Conservation (phyloP, 2,888 invertebrate species). For the Taenaris catops region DNA sequence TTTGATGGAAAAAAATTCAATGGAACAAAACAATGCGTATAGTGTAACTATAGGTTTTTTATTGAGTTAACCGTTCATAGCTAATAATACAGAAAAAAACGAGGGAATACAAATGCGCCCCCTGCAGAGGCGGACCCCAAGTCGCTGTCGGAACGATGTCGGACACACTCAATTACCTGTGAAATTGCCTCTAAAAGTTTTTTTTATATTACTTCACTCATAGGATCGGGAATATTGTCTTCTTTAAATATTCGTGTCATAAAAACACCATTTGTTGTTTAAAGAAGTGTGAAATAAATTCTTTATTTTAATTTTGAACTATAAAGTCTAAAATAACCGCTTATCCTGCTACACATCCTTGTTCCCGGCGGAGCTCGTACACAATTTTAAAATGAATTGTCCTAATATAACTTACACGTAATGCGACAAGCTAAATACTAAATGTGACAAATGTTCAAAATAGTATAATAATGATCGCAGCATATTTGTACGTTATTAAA, state of each 20-base stretch:
- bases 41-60: slow-evolving; percentile 8
- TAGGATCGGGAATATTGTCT: slow-evolving; percentile 1
- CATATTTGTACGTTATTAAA: too few species aligned
- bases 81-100: slow-evolving; percentile 33
- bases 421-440: too few species aligned
- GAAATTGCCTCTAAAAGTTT: slow-evolving; percentile 55
- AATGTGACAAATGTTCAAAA: too few species aligned
- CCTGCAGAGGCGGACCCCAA: slow-evolving; percentile 32
- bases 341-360: slow-evolving; percentile 49
- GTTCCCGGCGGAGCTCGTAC: slow-evolving; percentile 44
- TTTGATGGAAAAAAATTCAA: too few species aligned
- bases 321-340: slow-evolving; percentile 32
- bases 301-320: not conserved
- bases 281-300: not conserved
- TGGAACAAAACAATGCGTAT: slow-evolving; percentile 7
- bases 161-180: slow-evolving; percentile 62
- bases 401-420: too few species aligned
- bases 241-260: not conserved
- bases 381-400: slow-evolving; percentile 51
- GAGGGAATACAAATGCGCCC: slow-evolving; percentile 38
- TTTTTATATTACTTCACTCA: slow-evolving; percentile 35
- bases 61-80: slow-evolving; percentile 8
- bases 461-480: too few species aligned
- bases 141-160: slow-evolving; percentile 41
- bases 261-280: not conserved